A percentile compares a stretch with the other conserved stretches of the same genome.
These are phyloP conservation scores for Yponomeuta evonymella DNA, from an alignment of 2,888 invertebrate genomes.

Conservation along the genomic window DNA sequence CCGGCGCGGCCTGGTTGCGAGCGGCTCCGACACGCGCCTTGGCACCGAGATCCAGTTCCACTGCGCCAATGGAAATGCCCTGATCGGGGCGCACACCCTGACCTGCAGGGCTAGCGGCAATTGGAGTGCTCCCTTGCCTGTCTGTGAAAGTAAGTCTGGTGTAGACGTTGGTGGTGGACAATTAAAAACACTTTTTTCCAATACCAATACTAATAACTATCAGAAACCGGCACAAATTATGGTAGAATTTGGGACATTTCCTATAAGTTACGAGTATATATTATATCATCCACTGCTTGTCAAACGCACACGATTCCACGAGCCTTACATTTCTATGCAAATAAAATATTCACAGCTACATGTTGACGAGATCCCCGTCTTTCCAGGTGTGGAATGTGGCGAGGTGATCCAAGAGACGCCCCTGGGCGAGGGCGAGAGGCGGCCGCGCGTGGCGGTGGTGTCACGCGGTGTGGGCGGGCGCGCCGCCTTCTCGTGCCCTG, in stretches of 20 bases:
- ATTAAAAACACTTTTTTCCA: too few species aligned
- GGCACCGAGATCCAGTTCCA: conserved; percentile 84
- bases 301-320: too few species aligned
- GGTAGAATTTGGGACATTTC: too few species aligned
- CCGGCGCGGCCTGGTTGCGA: conserved; percentile 83
- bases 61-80: conserved; percentile 87
- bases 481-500: conserved; percentile 86
- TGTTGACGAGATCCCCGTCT: too few species aligned
- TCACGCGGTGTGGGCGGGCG: conserved; percentile 88
- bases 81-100: conserved; percentile 85
- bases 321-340: too few species aligned
- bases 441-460: conserved; percentile 82
- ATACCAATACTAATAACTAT: too few species aligned
- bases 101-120: conserved; percentile 89
- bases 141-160: conserved; percentile 83
- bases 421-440: conserved; percentile 70
- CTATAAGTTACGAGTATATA: too few species aligned
- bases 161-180: too few species aligned
- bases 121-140: conserved; percentile 89
- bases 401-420: conserved; percentile 76
- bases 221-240: too few species aligned
- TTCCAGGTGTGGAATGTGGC: conserved; percentile 85
- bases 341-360: too few species aligned
- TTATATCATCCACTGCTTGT: too few species aligned
- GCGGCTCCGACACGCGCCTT: conserved; percentile 82